Evolutionary conservation across 1,140 invertebrate species (phyloP), one percentile per base, ranked within the genome.

Genomic region (Yoshiicerus persimilis): DNA sequence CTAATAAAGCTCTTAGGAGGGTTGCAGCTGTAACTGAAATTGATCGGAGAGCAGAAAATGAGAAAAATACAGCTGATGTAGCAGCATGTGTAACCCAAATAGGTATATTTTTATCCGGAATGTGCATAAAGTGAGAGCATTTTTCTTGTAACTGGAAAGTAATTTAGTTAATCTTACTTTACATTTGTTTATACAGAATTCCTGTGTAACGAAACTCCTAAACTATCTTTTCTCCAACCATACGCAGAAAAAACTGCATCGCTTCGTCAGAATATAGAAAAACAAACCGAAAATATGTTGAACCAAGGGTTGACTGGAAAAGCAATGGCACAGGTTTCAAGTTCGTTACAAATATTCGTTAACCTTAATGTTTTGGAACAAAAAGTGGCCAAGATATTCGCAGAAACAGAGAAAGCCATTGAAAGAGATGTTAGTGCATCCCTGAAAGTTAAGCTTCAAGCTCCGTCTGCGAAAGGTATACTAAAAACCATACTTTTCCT

Each of bases 261-360:
- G 8, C 77, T 91, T 23, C 41, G 88, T n/a, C 88, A 88, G 56
- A 90, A 90, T 84, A 91, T 91, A 84, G 89, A 90, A 64, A 91
- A 91, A 34, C 90, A 91, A 66, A 91, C 90, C 0, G 90, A 91
- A 70, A 91, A 90, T 47, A 91, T 91, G 86, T 27, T 91, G 16
- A 88, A 84, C 27, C 90, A 91, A 70, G 89, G 84, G 0, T 62
- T 91, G 0, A 84, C 89, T 20, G 84, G 62, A 27, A 86, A 89
- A 1, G 8, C 75, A 13, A 70, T 70, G 66, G 70, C 66, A 11
- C 89, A 90, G 47, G 87, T 89, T 27, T 41, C 85, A 6, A 90
- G 88, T 66, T 87, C 89, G 10, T 32, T 91, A 6, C 90, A 91
- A 70, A 90, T 91, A 36, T 87, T 91, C 27, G 86, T 89, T 20